A percentile compares a stretch with the other conserved stretches of the same genome.
These are phyloP conservation scores for Cryptophagus acutangulus DNA, from an alignment of 2,888 invertebrate species.

Conservation along the genomic window DNA sequence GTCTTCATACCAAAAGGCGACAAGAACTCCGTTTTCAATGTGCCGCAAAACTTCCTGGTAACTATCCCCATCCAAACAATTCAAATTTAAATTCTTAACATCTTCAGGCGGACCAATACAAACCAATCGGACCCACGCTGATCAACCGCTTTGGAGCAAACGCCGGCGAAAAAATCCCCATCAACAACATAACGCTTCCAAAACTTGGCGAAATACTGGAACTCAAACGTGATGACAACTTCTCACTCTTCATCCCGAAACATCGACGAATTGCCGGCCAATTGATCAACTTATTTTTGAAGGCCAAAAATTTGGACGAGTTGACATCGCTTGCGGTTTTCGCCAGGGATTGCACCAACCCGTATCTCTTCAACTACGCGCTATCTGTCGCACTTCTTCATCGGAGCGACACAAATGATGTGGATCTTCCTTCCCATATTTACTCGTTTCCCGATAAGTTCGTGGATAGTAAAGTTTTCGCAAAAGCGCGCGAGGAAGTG, in stretches of 20 bases:
- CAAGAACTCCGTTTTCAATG: conserved; percentile 57
- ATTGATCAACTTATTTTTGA: conserved; percentile 64
- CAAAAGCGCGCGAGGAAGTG: conserved; percentile 64
- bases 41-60: conserved; percentile 45
- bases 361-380: conserved; percentile 75
- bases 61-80: not conserved
- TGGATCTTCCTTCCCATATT: conserved; percentile 67
- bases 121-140: conserved; percentile 55
- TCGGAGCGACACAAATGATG: conserved; percentile 63
- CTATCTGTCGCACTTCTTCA: conserved; percentile 72
- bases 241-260: conserved; percentile 68
- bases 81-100: not conserved
- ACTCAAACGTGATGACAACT: conserved; percentile 59
- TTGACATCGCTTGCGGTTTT: conserved; percentile 65
- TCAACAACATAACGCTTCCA: conserved; percentile 54
- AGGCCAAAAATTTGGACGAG: conserved; percentile 62
- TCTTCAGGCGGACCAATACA: conserved; percentile 52
- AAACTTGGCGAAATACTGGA: conserved; percentile 54
- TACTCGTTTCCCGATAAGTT: conserved; percentile 81
- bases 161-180: conserved; percentile 51
- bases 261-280: conserved; percentile 68
- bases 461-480: conserved; percentile 68
- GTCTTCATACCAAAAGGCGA: conserved; percentile 72
- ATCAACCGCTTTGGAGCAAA: conserved; percentile 58
- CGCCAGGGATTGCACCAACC: conserved; percentile 69